A percentile compares a stretch with the other conserved stretches of the same genome.
Evolutionary conservation across 1,140 invertebrate genomes (phyloP).

Genomic region (Papilio polyxenes): DNA sequence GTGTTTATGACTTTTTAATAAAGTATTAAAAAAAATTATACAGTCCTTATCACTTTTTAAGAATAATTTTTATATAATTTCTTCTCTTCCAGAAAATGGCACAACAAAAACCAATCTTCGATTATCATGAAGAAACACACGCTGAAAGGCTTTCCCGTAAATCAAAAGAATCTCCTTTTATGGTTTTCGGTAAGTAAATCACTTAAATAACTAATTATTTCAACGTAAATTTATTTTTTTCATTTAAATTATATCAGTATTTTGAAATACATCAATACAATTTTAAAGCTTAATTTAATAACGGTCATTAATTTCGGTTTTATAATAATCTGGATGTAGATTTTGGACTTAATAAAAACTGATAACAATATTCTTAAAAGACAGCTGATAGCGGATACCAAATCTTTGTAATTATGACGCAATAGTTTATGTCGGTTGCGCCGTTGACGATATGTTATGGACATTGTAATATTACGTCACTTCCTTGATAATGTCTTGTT

Average conservation of each 20-base stretch:
- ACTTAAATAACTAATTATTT: background rate
- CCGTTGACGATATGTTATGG: background rate
- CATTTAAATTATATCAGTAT: too few species aligned
- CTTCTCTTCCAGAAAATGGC: slow-evolving; percentile 51
- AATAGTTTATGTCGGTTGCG: slow-evolving; percentile 11
- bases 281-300: too few species aligned
- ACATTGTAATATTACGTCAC: background rate
- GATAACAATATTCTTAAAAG: background rate
- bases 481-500: background rate
- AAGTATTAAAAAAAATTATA: too few species aligned
- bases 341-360: background rate
- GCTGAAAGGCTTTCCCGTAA: slow-evolving; percentile 81
- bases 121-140: slow-evolving; percentile 72
- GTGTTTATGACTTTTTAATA: too few species aligned
- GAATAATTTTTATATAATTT: background rate
- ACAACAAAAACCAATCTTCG: slow-evolving; percentile 64
- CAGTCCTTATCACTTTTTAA: too few species aligned
- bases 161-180: slow-evolving; percentile 84
- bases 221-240: too few species aligned
- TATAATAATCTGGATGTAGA: too few species aligned
- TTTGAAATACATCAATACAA: too few species aligned
- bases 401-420: background rate
- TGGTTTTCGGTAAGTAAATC: slow-evolving; percentile 82
- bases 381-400: background rate
- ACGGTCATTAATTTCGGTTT: too few species aligned